Conservation (phyloP, 2,113 vertebrate species). For the Pantherophis guttatus region DNA sequence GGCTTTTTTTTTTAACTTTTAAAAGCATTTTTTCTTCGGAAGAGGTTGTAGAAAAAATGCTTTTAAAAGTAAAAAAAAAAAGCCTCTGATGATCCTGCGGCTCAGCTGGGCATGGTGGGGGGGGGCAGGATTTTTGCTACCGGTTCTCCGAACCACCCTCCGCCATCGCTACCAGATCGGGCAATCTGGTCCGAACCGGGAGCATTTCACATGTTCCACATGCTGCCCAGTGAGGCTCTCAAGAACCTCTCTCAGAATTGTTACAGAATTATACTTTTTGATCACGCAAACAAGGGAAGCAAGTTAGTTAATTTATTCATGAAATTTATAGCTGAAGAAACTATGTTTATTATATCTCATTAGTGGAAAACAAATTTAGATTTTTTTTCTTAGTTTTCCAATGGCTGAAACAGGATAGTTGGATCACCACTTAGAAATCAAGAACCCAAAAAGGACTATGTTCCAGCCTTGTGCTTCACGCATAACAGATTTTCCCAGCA, state of each 20-base stretch:
- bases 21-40: no score
- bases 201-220: not conserved
- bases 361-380: not conserved
- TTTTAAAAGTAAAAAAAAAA: no score
- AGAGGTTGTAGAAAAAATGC: no score
- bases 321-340: not conserved
- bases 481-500: conserved; percentile 8
- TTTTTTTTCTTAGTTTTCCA: not conserved
- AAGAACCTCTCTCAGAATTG: not conserved
- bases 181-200: no score
- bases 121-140: no score
- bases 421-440: not conserved
- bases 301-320: not conserved
- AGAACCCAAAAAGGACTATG: not conserved
- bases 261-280: not conserved
- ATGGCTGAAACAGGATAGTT: not conserved
- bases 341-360: not conserved
- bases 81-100: no score
- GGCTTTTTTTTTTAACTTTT: no score
- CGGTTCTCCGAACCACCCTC: no score
- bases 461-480: not conserved
- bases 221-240: not conserved
- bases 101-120: no score
- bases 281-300: not conserved
- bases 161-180: no score